Base-by-base conservation (phyloP, 2,888 invertebrate genomes). In the Aproaerema taeniolella region DNA sequence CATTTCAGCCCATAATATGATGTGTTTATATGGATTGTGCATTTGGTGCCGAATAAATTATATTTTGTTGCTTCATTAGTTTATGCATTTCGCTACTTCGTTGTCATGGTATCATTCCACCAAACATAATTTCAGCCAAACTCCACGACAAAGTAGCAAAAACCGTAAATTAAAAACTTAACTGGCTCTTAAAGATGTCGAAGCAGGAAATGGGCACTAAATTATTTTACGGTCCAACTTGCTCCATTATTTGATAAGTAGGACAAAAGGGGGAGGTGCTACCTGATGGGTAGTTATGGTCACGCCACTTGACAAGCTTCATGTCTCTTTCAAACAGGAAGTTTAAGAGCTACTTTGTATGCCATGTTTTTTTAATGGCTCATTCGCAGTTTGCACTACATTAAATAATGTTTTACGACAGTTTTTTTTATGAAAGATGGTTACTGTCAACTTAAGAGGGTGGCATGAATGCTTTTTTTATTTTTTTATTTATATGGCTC, bases 121-220 rank as follows among this genome's bases (percentile, higher is more conserved):
- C n/a, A n/a, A n/a, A n/a, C n/a, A n/a, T n/a, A n/a, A n/a, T n/a
- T n/a, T n/a, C n/a, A n/a, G n/a, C n/a, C n/a, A n/a, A n/a, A n/a
- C n/a, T n/a, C n/a, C n/a, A n/a, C n/a, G 7, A 53, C 50, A 50
- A 45, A 50, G 58, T 54, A 56, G 37, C 47, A 49, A 39, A 47
- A 46, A 29, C 49, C 55, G 64, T 73, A 72, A 72, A 71, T 72
- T 72, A 65, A 66, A 74, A 70, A 70, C 58, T 69, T 65, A 69
- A 72, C 61, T 67, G 63, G 50, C 39, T 54, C 43, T 64, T 72
- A 68, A 72, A 72, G 55, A 55, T 33, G 52, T 45, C 58, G 56
- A 65, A 53, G 45, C 39, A 41, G 54, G 57, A 49, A 61, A 59
- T 46, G 50, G 56, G 55, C 57, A 49, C 67, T 73, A 75, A 69